Evolutionary conservation across 1,140 invertebrate species (phyloP), one percentile per base, ranked within the genome.

Genomic region (Episyrphus balteatus): DNA sequence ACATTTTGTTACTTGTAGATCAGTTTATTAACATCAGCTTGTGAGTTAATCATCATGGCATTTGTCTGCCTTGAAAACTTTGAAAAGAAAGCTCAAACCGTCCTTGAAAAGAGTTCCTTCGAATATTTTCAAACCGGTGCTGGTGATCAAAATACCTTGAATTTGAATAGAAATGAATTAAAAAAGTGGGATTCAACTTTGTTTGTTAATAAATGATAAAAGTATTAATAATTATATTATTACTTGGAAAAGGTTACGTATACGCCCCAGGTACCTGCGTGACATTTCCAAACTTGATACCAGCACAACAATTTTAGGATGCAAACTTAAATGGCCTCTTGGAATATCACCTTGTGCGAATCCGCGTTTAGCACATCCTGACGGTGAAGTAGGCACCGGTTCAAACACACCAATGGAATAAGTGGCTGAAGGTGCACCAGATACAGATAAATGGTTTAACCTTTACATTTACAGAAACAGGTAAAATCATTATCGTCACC

Each of bases 51-150:
- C 21, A 26, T 26, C 21, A 49, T 44, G 47, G 10, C 32, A 14
- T 73, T 82, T 37, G 75, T 89, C 12, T 81, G 81, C 61, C 68
- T 92, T 1, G 70, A 76, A 17, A 89, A 93, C 67, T 83, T 83
- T 56, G 85, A 92, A 71, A 71, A 77, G 43, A 70, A 78, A 44
- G 88, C 88, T 1, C 48, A 74, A 2, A 59, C 70, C 9, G 60
- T 73, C 30, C 63, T 94, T 32, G 75, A 84, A 8, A 78, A 75
- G 57, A 65, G 69, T 49, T 75, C 80, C 14, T 70, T 78, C 7
- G 87, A 89, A 70, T 94, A 92, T 66, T 93, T 91, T 55, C 77
- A 73, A 64, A 86, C 84, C 65, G 91, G 91, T 2, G 87, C 90
- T 1, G 85, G 86, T 15, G 74, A 82, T 40, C 81, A 92, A 66